Evolutionary conservation across 2,797 vertebrate genomes (phyloP).

Genomic region (Malacoraja senta): DNA sequence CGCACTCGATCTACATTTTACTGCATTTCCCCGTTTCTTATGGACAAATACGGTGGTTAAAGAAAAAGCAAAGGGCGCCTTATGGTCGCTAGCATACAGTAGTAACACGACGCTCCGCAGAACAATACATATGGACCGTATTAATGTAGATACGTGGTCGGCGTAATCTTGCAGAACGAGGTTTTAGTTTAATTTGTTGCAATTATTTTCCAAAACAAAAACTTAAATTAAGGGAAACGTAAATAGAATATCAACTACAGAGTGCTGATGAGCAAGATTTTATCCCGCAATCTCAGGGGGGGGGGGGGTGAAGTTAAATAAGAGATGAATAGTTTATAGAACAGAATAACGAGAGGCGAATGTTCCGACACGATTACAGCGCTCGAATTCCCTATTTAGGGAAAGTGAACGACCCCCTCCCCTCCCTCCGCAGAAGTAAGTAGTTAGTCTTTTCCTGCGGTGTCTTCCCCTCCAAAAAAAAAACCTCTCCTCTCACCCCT

Average conservation of each 20-base stretch:
- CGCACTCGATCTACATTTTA: not conserved
- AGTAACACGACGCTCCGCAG: not conserved
- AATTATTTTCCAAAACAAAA: not conserved
- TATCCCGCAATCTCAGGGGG: not conserved
- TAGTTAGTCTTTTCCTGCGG: not conserved
- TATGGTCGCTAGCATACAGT: not conserved
- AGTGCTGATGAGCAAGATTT: not conserved
- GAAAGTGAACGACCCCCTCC: not conserved
- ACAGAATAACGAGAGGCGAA: not conserved
- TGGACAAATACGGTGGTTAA: not conserved
- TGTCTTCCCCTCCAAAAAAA: not conserved
- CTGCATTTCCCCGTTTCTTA: not conserved
- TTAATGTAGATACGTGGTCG: constrained; percentile 16
- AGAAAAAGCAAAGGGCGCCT: not conserved
- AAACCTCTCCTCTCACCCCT: not conserved
- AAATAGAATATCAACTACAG: not conserved
- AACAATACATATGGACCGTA: constrained; percentile 3
- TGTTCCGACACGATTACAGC: not conserved
- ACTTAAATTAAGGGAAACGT: not conserved
- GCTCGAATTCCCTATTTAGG: not conserved
- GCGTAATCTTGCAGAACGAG: not conserved
- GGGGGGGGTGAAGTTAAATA: not conserved
- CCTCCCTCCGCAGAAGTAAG: not conserved
- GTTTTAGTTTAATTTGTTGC: not conserved
- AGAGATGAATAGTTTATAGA: not conserved